Conservation (phyloP, 2,888 invertebrate genomes). For the Furcula furcula region DNA sequence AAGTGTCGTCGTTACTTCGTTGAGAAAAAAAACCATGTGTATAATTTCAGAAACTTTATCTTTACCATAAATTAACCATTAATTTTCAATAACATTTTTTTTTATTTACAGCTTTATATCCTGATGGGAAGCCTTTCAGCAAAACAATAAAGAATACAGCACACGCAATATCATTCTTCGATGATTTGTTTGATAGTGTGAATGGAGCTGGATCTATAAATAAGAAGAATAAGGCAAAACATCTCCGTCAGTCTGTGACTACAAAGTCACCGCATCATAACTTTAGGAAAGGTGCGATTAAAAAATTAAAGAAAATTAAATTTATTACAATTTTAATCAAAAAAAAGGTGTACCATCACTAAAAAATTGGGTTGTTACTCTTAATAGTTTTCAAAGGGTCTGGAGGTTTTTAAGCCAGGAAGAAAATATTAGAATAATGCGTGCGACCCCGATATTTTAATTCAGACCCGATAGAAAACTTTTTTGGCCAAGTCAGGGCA, state of each 20-base stretch:
- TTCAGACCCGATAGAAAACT: constrained; percentile 1
- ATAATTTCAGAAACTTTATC: too few relatives aligned
- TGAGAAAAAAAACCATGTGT: too few relatives aligned
- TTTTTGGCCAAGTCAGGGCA: constrained; percentile 1
- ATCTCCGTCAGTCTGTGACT: neutral
- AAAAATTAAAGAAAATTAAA: neutral
- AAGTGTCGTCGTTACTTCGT: too few relatives aligned
- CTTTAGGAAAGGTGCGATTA: neutral
- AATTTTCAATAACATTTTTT: neutral
- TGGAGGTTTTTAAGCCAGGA: neutral
- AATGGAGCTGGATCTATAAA: neutral
- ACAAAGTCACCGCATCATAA: neutral
- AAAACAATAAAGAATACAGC: neutral
- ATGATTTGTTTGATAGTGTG: neutral
- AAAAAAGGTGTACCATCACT: neutral
- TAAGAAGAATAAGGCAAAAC: neutral
- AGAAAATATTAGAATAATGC: constrained; percentile 3
- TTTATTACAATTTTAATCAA: neutral
- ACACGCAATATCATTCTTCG: neutral
- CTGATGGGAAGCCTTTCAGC: neutral
- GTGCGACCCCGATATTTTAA: constrained; percentile 1
- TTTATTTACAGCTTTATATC: neutral
- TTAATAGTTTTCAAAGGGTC: neutral
- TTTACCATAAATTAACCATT: too few relatives aligned
- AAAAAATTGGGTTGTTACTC: neutral